A percentile compares a stretch with the other conserved stretches of the same genome.
Evolutionary conservation across 2,113 vertebrate species (phyloP).

Genomic region (Silurus glanis): DNA sequence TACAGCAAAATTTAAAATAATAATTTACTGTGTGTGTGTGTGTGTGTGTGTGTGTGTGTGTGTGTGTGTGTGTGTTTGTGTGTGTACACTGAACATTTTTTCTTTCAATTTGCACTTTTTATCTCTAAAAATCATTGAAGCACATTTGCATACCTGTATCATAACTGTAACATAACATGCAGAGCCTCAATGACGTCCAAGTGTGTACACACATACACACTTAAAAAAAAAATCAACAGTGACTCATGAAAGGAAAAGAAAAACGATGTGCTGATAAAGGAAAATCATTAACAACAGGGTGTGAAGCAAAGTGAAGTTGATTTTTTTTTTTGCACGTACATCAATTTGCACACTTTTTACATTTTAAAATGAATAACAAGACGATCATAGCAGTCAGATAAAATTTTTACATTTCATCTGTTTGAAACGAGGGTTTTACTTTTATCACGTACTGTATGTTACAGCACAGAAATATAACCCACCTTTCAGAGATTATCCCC

Average conservation of each 20-base stretch:
- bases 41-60: no score
- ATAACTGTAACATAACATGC: not conserved
- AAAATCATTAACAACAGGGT: not conserved
- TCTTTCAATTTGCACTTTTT: not conserved
- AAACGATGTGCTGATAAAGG: not conserved
- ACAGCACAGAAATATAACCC: not conserved
- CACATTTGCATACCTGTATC: not conserved
- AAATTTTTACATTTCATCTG: no score
- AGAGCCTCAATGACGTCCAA: not conserved
- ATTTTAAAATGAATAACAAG: no score
- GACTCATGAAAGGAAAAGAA: not conserved
- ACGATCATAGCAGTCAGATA: no score
- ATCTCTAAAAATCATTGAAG: not conserved
- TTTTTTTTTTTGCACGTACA: not conserved
- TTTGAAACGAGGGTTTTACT: not conserved
- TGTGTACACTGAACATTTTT: not conserved
- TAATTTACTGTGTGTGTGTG: no score
- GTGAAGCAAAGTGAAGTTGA: not conserved
- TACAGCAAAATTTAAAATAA: conserved; percentile 54
- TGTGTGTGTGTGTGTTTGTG: no score
- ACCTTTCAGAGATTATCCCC: not conserved
- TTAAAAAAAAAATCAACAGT: not conserved
- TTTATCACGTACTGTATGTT: not conserved
- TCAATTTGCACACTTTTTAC: not conserved
- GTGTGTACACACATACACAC: not conserved